Base-by-base conservation (phyloP, 2,888 invertebrate genomes). In the Rugalucina vietnamica region DNA sequence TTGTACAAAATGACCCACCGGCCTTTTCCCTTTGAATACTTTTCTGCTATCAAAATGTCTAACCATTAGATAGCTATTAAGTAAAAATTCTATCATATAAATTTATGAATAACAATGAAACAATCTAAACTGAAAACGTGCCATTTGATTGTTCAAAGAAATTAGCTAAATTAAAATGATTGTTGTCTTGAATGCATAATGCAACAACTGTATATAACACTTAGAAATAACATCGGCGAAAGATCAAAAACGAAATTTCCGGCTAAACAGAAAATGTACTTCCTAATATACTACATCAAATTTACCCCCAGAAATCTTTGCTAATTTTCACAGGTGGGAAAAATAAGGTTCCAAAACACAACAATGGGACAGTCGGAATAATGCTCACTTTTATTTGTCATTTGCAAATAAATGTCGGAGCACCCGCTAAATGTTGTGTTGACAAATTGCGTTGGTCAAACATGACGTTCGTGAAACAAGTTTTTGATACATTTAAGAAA, bases 281-380 rank as follows among this genome's bases (percentile, higher is more conserved):
- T 85, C 81, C 81, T 79, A 76, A 72, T 50, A 82, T 82, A 74
- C 85, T 69, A 60, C 73, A 49, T 72, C 76, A 85, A 85, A 82
- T 73, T 75, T 10, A 71, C 69, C 21, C 21, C 34, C 32, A 34
- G 65, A 65, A 34, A 34, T 65, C 34, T 54, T 34, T 65, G 21
- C 5, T 10, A 34, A 1, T 65, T 65, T 65, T 65, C 65, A 65
- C 65, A 65, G 65, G 65, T 65, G 65, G 65, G 3, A 14, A 5
- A 65, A 65, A 65, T 18, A 18, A 14, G 34, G 14, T 34, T 34
- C 1, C 18, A 18, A 65, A 34, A 65, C 34, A 34, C 1, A 82
- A 82, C 49, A 39, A 74, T 49, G 32, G n/a, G 29, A 32, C 24
- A 21, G 34, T 27, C 32, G 49, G 37, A 75, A 78, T 74, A 86